Evolutionary conservation across 2,113 vertebrate species (phyloP).

Genomic region (Poecilia latipinna): DNA sequence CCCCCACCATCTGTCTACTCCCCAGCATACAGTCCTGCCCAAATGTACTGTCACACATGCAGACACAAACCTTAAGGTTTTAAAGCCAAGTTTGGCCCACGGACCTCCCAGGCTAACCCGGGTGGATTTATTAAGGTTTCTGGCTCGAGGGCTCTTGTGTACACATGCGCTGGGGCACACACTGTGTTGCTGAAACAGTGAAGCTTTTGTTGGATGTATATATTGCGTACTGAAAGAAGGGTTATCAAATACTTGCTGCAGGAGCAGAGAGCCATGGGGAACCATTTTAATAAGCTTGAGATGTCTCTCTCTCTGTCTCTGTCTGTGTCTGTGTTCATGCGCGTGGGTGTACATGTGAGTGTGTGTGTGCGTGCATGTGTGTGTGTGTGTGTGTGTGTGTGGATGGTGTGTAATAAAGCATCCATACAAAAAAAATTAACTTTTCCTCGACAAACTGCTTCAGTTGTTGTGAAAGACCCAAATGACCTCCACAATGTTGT

Average conservation of each 20-base stretch:
- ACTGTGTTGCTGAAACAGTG: background rate
- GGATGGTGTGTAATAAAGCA: slow-evolving; percentile 20
- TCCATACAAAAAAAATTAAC: slow-evolving; percentile 16
- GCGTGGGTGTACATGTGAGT: no score
- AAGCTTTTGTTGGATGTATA: slow-evolving; percentile 16
- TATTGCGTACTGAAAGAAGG: slow-evolving; percentile 27
- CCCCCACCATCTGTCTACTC: slow-evolving; percentile 76
- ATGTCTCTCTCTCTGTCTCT: background rate
- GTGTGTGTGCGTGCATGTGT: no score
- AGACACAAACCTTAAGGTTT: slow-evolving; percentile 51
- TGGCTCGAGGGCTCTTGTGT: background rate
- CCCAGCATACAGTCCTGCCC: slow-evolving; percentile 15
- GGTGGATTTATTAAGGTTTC: slow-evolving; percentile 31
- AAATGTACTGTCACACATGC: slow-evolving; percentile 32
- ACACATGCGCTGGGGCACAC: slow-evolving; percentile 12
- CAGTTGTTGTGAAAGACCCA: slow-evolving; percentile 34
- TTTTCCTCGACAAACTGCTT: slow-evolving; percentile 20
- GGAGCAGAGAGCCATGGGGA: slow-evolving; percentile 44
- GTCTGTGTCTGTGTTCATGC: no score
- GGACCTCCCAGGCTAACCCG: slow-evolving; percentile 37
- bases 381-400: no score
- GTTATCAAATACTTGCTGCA: slow-evolving; percentile 25
- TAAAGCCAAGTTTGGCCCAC: slow-evolving; percentile 55
- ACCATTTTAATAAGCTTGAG: slow-evolving; percentile 56
- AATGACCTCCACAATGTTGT: slow-evolving; percentile 18